These are phyloP conservation scores for Hololepta plana DNA, from an alignment of 2,888 invertebrate species.

Conservation along the genomic window DNA sequence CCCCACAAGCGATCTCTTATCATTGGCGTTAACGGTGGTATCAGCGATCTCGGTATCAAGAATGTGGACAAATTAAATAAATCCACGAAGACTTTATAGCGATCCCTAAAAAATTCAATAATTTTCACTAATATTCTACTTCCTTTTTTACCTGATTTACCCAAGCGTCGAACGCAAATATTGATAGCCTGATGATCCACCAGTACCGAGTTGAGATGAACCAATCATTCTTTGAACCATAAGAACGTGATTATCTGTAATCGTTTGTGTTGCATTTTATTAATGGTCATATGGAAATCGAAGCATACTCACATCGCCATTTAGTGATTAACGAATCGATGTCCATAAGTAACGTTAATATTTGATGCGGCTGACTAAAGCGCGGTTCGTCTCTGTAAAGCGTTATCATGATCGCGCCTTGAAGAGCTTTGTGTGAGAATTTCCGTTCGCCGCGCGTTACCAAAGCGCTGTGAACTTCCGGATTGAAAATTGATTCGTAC, in stretches of 20 bases:
- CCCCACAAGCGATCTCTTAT: slow-evolving; percentile 69
- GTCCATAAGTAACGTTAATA: slow-evolving; percentile 88
- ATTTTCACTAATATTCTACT: neutral
- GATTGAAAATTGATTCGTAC: slow-evolving; percentile 81
- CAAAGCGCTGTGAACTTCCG: slow-evolving; percentile 63
- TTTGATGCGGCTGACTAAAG: slow-evolving; percentile 94
- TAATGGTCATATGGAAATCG: neutral
- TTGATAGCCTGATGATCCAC: slow-evolving; percentile 96
- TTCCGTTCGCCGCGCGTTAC: slow-evolving; percentile 74
- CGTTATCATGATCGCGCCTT: slow-evolving; percentile 96
- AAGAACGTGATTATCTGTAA: slow-evolving; percentile 88
- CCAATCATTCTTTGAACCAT: slow-evolving; percentile 99
- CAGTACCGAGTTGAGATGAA: slow-evolving; percentile 87
- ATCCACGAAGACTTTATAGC: slow-evolving; percentile 96
- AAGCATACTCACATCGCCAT: slow-evolving; percentile 79
- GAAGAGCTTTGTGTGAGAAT: slow-evolving; percentile 78
- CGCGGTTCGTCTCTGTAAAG: slow-evolving; percentile 93
- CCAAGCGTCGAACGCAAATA: slow-evolving; percentile 92
- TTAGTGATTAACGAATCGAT: slow-evolving; percentile 96
- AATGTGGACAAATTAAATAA: slow-evolving; percentile 95
- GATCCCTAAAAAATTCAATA: slow-evolving; percentile 52
- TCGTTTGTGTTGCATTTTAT: slow-evolving; percentile 1
- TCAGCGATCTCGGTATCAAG: slow-evolving; percentile 76
- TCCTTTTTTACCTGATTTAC: slow-evolving; percentile 29
- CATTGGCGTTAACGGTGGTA: slow-evolving; percentile 68